Evolutionary conservation across 2,797 vertebrate genomes (phyloP).

Genomic region (Thripadectes ignobilis): DNA sequence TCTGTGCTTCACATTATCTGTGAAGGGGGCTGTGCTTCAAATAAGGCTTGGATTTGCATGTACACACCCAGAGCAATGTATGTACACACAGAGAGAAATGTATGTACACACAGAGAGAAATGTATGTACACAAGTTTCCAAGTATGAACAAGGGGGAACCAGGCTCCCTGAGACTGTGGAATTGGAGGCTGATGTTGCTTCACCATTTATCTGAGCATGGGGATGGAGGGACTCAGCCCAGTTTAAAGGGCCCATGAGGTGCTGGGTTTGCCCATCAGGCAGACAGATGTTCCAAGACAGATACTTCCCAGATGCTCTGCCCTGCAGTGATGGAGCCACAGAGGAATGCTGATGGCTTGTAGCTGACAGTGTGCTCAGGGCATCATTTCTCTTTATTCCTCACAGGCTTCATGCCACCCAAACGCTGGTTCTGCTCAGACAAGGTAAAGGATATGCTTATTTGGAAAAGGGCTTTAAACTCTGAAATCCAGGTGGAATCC

Average conservation of each 20-base stretch:
- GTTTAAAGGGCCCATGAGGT: neutral
- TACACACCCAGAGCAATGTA: rapidly evolving
- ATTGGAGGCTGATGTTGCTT: neutral
- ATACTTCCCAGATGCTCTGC: neutral
- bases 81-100: too few relatives aligned
- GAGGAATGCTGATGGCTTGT: neutral
- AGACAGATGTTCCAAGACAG: neutral
- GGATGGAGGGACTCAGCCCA: neutral
- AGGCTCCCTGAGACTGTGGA: neutral
- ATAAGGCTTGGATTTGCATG: too few relatives aligned
- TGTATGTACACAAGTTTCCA: neutral
- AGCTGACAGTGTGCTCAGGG: neutral
- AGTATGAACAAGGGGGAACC: neutral
- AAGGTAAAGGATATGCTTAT: neutral
- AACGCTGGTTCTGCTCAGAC: neutral
- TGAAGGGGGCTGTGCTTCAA: neutral
- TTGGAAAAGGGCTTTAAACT: neutral
- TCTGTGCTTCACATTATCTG: neutral
- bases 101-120: too few relatives aligned
- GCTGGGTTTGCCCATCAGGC: rapidly evolving
- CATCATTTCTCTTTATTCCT: conserved; percentile 18
- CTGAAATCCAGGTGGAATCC: neutral
- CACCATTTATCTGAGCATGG: rapidly evolving
- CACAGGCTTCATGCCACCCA: neutral
- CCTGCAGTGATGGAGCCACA: neutral